Evolutionary conservation across 1,140 invertebrate species (phyloP).

Genomic region (Cotesia typhae): DNA sequence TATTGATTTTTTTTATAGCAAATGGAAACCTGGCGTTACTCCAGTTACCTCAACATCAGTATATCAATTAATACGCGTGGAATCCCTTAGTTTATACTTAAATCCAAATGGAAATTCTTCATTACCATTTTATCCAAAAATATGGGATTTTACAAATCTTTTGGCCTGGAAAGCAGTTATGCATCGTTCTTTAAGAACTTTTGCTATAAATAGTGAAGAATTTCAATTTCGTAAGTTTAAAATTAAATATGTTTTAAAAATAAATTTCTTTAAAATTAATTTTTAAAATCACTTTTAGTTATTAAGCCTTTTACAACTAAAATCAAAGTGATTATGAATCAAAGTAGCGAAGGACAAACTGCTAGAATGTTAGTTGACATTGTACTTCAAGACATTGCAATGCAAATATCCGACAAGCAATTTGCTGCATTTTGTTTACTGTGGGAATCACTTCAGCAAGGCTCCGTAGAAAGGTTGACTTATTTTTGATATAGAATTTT

Average conservation of each 20-base stretch:
- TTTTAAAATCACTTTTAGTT: constrained; percentile 62
- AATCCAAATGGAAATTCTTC: constrained; percentile 71
- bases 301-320: constrained; percentile 80
- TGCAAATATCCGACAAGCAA: constrained; percentile 78
- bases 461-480: constrained; percentile 74
- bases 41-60: constrained; percentile 72
- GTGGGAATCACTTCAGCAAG: constrained; percentile 73
- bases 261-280: constrained; percentile 21
- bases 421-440: constrained; percentile 76
- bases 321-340: constrained; percentile 82
- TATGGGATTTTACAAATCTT: constrained; percentile 69
- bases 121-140: constrained; percentile 61
- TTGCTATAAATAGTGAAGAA: constrained; percentile 76
- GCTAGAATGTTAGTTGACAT: constrained; percentile 79
- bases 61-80: constrained; percentile 81
- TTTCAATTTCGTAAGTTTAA: constrained; percentile 78
- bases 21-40: constrained; percentile 81
- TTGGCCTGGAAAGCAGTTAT: constrained; percentile 75
- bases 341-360: constrained; percentile 75
- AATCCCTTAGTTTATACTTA: constrained; percentile 81
- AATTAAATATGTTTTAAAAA: background rate
- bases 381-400: constrained; percentile 79
- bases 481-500: constrained; percentile 15
- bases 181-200: constrained; percentile 78
- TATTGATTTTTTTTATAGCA: constrained; percentile 63